Conservation (phyloP, 2,888 invertebrate genomes). For the Leucozona laternaria region DNA sequence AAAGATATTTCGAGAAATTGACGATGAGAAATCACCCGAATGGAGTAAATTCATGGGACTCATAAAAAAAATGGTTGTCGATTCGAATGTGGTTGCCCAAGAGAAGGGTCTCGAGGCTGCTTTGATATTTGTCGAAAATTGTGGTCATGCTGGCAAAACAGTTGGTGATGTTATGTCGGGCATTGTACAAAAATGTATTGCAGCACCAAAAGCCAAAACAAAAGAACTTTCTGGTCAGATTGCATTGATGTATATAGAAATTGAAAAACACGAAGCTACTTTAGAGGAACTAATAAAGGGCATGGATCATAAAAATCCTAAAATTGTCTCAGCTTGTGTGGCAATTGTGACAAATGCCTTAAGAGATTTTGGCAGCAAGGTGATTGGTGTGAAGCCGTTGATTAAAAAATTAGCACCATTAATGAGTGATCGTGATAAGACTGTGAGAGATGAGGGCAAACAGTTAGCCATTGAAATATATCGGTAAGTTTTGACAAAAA, state of each 20-base stretch:
- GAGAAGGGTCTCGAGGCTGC: conserved; percentile 98
- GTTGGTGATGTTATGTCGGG: conserved; percentile 95
- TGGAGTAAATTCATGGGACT: conserved; percentile 96
- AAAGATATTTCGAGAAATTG: conserved; percentile 93
- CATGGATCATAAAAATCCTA: conserved; percentile 97
- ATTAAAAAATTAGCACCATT: conserved; percentile 94
- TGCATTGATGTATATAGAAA: conserved; percentile 96
- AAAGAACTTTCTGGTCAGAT: conserved; percentile 96
- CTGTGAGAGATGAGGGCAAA: conserved; percentile 96
- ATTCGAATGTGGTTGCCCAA: conserved; percentile 97
- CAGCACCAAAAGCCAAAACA: conserved; percentile 95
- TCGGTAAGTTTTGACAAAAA: conserved; percentile 84
- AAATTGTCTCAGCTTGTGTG: conserved; percentile 94
- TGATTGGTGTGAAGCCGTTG: conserved; percentile 93
- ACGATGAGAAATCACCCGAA: conserved; percentile 96
- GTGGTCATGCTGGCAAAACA: conserved; percentile 93
- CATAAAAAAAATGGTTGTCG: conserved; percentile 96
- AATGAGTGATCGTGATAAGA: conserved; percentile 95
- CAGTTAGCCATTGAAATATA: conserved; percentile 96
- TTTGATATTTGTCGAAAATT: conserved; percentile 95
- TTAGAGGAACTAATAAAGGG: conserved; percentile 96
- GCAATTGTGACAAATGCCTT: conserved; percentile 90
- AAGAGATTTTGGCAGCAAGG: conserved; percentile 96
- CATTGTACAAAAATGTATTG: conserved; percentile 95
- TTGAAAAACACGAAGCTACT: conserved; percentile 96